Percentiles rank a stretch among this genome's conserved stretches.
Evolutionary conservation across 2,888 invertebrate species (phyloP).

Genomic region (Gymnosoma rotundatum): DNA sequence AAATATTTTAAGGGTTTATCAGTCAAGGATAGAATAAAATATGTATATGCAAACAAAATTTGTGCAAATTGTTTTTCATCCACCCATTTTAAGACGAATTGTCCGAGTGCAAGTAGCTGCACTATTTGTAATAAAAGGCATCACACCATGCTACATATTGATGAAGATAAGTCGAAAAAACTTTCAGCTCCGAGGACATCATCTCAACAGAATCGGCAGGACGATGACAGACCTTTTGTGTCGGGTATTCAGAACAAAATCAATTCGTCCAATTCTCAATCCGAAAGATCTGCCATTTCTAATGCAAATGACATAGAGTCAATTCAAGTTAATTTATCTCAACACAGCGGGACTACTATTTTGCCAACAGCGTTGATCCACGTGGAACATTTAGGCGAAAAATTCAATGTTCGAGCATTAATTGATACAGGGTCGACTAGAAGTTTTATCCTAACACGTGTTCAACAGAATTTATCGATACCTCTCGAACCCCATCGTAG

Average conservation of each 20-base stretch:
- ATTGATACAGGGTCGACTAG: not conserved
- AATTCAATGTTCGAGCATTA: not conserved
- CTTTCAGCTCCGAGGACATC: not conserved
- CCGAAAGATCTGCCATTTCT: not conserved
- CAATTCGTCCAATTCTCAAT: too few relatives aligned
- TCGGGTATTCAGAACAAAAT: not conserved
- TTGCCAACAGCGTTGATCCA: not conserved
- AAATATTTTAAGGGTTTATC: not conserved
- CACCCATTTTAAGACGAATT: too few relatives aligned
- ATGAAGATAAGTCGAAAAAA: not conserved
- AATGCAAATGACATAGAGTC: too few relatives aligned
- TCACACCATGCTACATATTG: slow-evolving; percentile 18
- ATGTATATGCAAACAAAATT: not conserved
- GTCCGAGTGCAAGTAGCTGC: not conserved
- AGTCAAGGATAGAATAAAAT: not conserved
- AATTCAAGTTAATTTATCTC: too few relatives aligned
- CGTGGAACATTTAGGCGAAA: not conserved
- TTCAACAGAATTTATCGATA: not conserved
- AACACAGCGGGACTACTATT: too few relatives aligned
- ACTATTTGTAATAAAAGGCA: slow-evolving; percentile 10
- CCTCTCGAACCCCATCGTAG: not conserved
- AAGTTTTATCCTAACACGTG: not conserved
- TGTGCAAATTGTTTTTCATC: not conserved
- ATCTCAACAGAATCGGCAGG: not conserved
- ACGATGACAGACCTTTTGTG: not conserved